Evolutionary conservation across 2,888 invertebrate genomes (phyloP).

Genomic region (Acholoe squamosa): DNA sequence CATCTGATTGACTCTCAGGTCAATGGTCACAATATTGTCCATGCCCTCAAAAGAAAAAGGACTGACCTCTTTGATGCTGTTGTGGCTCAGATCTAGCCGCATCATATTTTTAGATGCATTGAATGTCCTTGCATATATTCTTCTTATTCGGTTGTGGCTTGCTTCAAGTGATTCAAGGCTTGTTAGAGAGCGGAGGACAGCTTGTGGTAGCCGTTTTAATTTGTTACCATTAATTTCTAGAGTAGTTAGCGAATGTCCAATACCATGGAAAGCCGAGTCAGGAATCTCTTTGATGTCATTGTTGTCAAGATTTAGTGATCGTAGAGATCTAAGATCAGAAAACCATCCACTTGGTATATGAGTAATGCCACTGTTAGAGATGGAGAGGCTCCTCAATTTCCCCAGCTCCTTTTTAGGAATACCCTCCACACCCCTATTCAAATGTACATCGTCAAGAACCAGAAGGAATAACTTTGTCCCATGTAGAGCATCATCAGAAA

Average conservation of each 20-base stretch:
- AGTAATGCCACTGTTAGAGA: conserved; percentile 63
- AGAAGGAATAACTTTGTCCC: conserved; percentile 69
- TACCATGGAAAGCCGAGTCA: conserved; percentile 54
- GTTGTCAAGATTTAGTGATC: conserved; percentile 66
- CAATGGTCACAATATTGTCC: conserved; percentile 65
- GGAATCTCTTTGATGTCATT: conserved; percentile 65
- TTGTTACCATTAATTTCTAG: conserved; percentile 66
- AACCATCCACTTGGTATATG: conserved; percentile 68
- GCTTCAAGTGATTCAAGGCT: conserved; percentile 63
- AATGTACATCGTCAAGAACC: conserved; percentile 63
- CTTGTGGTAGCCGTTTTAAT: conserved; percentile 56
- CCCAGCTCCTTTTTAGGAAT: conserved; percentile 66
- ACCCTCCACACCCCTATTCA: conserved; percentile 65
- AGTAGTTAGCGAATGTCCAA: conserved; percentile 62
- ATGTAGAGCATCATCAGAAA: conserved; percentile 62
- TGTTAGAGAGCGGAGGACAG: conserved; percentile 50
- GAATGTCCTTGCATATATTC: conserved; percentile 60
- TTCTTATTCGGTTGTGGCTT: conserved; percentile 42
- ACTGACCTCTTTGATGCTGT: conserved; percentile 65
- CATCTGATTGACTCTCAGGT: conserved; percentile 66
- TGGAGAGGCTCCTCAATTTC: conserved; percentile 65
- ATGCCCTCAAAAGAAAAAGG: conserved; percentile 66
- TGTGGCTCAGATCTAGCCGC: conserved; percentile 65
- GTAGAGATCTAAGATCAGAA: conserved; percentile 57
- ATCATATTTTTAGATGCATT: conserved; percentile 47